A percentile compares a stretch with the other conserved stretches of the same genome.
phyloP scores from a whole-genome alignment of 2,888 invertebrate genomes.

The Calliphora vomitoria region DNA sequence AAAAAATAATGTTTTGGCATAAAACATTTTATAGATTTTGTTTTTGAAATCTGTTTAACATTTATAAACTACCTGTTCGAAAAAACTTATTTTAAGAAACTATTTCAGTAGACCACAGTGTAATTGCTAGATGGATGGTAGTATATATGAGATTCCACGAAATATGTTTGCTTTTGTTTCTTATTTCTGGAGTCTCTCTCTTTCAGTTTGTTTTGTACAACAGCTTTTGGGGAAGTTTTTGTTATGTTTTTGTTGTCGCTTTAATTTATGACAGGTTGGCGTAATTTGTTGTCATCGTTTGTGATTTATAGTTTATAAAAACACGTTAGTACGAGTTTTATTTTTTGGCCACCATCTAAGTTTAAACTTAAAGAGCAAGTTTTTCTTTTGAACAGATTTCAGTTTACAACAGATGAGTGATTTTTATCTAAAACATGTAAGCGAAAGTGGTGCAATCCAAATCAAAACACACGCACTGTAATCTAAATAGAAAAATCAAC shows the following conservation, averaged over 20 bases:
- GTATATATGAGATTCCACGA: slow-evolving; percentile 50
- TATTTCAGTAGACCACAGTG: not conserved
- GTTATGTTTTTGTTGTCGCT: slow-evolving; percentile 32
- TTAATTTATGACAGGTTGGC: slow-evolving; percentile 69
- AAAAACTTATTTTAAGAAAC: no score
- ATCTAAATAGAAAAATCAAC: slow-evolving; percentile 54
- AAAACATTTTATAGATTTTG: no score
- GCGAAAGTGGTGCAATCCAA: slow-evolving; percentile 69
- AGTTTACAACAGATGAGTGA: slow-evolving; percentile 6
- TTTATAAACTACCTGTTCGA: no score
- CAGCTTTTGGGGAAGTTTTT: slow-evolving; percentile 52
- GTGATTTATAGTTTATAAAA: slow-evolving; percentile 66
- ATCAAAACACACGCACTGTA: slow-evolving; percentile 13
- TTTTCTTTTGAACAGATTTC: slow-evolving; percentile 24
- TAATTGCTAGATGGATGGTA: not conserved
- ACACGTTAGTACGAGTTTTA: slow-evolving; percentile 45
- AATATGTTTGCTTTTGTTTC: slow-evolving; percentile 46
- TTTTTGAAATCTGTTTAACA: no score
- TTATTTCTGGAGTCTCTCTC: slow-evolving; percentile 25
- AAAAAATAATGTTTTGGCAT: no score
- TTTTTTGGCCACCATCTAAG: slow-evolving; percentile 62
- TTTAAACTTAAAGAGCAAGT: slow-evolving; percentile 58
- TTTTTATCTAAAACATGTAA: slow-evolving; percentile 57
- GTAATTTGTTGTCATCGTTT: slow-evolving; percentile 72
- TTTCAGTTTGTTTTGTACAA: slow-evolving; percentile 12